Percentiles rank a stretch among this genome's conserved stretches.
These are phyloP conservation scores for Oryzias curvinotus DNA, from an alignment of 2,113 vertebrate genomes.

Conservation along the genomic window DNA sequence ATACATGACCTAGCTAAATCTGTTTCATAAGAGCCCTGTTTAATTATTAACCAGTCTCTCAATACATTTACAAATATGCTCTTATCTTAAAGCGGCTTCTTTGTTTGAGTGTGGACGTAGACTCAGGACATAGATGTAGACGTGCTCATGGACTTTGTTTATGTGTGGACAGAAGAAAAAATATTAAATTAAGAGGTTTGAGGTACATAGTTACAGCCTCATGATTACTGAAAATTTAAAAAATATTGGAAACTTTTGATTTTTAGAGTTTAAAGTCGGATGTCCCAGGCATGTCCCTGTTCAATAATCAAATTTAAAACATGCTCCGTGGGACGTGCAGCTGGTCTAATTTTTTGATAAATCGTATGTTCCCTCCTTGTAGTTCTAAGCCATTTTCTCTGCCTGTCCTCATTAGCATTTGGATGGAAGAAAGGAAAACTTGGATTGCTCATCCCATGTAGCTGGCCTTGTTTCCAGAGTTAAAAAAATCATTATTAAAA, in stretches of 20 bases:
- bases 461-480: conserved; percentile 5
- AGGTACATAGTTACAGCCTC: too few relatives aligned
- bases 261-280: not conserved
- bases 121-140: not conserved
- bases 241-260: not conserved
- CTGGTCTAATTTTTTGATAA: not conserved
- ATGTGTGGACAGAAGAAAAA: too few relatives aligned
- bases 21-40: conserved; percentile 36
- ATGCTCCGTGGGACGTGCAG: not conserved
- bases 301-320: not conserved
- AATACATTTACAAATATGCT: conserved; percentile 23
- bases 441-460: not conserved
- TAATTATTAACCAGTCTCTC: conserved; percentile 29
- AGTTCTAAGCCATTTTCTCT: not conserved
- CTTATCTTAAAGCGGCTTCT: conserved; percentile 9
- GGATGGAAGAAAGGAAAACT: conserved; percentile 1
- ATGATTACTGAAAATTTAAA: too few relatives aligned
- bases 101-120: not conserved
- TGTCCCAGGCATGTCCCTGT: not conserved
- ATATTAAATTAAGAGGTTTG: too few relatives aligned
- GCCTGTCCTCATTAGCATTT: conserved; percentile 11
- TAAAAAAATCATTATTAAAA: not conserved
- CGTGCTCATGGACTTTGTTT: too few relatives aligned
- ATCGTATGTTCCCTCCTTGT: not conserved
- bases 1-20: conserved; percentile 42